Percentiles rank a stretch among this genome's conserved stretches.
phyloP scores from a whole-genome alignment of 2,888 invertebrate genomes.

The Neelides folsomi region DNA sequence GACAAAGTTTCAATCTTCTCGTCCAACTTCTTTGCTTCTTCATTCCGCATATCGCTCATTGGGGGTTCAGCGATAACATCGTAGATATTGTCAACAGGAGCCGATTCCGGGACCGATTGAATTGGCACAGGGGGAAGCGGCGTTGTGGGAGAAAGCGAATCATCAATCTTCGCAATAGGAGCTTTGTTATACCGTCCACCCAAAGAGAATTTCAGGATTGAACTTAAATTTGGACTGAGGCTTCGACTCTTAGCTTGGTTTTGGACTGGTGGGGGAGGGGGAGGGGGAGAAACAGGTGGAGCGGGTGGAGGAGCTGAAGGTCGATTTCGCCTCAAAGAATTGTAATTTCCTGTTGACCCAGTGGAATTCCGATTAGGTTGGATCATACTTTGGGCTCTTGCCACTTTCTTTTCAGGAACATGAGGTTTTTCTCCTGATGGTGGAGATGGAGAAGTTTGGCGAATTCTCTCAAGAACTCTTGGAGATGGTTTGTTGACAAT shows the following conservation, averaged over 20 bases:
- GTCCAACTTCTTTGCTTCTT: constrained; percentile 3
- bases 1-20: constrained; percentile 30
- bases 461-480: constrained; percentile 11
- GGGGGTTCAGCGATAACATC: constrained; percentile 27
- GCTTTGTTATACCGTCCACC: constrained; percentile 17
- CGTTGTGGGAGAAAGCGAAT: constrained; percentile 5
- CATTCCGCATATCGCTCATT: background rate
- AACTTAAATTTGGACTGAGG: constrained; percentile 5
- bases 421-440: constrained; percentile 9
- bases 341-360: constrained; percentile 22
- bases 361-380: constrained; percentile 24
- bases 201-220: constrained; percentile 21
- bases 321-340: constrained; percentile 22
- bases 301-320: constrained; percentile 28
- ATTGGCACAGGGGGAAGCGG: background rate
- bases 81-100: constrained; percentile 25
- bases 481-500: constrained; percentile 15
- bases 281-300: constrained; percentile 25
- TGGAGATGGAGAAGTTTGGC: constrained; percentile 8
- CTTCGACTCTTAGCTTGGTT: background rate
- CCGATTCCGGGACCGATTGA: background rate
- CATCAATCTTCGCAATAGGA: constrained; percentile 27
- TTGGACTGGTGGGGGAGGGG: constrained; percentile 14
- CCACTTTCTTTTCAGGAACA: constrained; percentile 19
- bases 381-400: constrained; percentile 31